A percentile compares a stretch with the other conserved stretches of the same genome.
Evolutionary conservation across 30 jellyfish, hydroid and myxozoan species (phyloP).

Genomic region (Aurelia aurita complex sp. Pacific): DNA sequence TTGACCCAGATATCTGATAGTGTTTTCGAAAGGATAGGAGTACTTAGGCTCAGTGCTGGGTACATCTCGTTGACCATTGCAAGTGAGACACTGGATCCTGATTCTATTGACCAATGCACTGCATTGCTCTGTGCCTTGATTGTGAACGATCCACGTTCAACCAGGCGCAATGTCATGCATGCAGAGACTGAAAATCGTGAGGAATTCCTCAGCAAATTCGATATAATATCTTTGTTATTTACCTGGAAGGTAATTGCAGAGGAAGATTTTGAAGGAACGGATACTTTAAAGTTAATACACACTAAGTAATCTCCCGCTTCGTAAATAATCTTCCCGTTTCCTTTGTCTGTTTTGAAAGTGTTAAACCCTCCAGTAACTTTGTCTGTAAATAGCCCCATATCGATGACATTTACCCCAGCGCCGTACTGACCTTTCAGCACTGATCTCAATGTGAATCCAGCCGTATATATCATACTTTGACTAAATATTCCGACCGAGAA

Average conservation of each 20-base stretch:
- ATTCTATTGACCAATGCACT: conserved; percentile 9
- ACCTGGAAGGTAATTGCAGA: conserved; percentile 1
- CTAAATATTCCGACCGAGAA: conserved; percentile 27
- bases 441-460: conserved; percentile 22
- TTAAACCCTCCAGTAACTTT: conserved; percentile 6
- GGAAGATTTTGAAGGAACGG: neutral
- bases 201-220: conserved; percentile 1
- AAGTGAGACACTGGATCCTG: conserved; percentile 24
- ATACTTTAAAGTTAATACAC: conserved; percentile 17
- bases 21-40: neutral
- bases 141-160: neutral
- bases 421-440: neutral
- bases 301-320: conserved; percentile 5
- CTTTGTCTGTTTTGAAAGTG: neutral
- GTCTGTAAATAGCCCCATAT: conserved; percentile 7
- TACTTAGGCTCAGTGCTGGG: conserved; percentile 30
- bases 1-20: conserved; percentile 20
- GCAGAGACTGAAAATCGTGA: neutral
- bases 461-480: neutral
- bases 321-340: neutral
- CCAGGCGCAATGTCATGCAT: neutral
- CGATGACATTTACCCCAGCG: neutral
- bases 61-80: conserved; percentile 12
- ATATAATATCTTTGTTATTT: neutral
- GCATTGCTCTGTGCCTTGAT: conserved; percentile 4